Conservation (phyloP, 2,113 vertebrate species). For the Aramus guarauna region DNA sequence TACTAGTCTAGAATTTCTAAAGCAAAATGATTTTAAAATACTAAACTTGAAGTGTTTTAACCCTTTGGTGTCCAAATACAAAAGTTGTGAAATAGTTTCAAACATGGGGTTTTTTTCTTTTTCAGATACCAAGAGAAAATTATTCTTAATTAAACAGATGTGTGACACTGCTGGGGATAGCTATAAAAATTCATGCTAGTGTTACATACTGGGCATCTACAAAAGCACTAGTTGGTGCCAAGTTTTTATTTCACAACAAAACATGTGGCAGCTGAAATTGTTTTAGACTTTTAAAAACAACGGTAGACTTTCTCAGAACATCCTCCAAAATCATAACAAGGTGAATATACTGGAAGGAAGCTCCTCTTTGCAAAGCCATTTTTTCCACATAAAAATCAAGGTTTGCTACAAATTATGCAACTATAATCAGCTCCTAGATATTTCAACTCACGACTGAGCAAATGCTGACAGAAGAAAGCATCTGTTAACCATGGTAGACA, state of each 20-base stretch:
- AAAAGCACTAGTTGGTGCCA: slow-evolving; percentile 76
- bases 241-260: slow-evolving; percentile 72
- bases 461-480: not conserved
- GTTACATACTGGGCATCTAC: slow-evolving; percentile 51
- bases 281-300: not conserved
- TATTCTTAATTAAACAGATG: slow-evolving; percentile 16
- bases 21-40: slow-evolving; percentile 51
- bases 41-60: slow-evolving; percentile 70
- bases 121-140: slow-evolving; percentile 52
- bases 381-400: not conserved
- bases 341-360: not conserved
- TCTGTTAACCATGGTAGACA: not conserved
- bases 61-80: slow-evolving; percentile 80
- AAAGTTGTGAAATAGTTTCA: slow-evolving; percentile 37
- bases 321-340: not conserved
- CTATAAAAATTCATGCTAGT: slow-evolving; percentile 9
- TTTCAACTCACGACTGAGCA: not conserved
- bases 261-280: not conserved
- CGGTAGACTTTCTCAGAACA: not conserved
- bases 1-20: slow-evolving; percentile 65
- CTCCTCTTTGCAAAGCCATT: not conserved
- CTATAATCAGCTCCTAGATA: not conserved
- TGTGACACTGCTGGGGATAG: not conserved
- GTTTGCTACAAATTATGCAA: not conserved
- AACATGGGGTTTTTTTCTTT: not conserved